These are phyloP conservation scores for Disparrhopalites patrizii DNA, from an alignment of 2,888 invertebrate species.

Conservation along the genomic window DNA sequence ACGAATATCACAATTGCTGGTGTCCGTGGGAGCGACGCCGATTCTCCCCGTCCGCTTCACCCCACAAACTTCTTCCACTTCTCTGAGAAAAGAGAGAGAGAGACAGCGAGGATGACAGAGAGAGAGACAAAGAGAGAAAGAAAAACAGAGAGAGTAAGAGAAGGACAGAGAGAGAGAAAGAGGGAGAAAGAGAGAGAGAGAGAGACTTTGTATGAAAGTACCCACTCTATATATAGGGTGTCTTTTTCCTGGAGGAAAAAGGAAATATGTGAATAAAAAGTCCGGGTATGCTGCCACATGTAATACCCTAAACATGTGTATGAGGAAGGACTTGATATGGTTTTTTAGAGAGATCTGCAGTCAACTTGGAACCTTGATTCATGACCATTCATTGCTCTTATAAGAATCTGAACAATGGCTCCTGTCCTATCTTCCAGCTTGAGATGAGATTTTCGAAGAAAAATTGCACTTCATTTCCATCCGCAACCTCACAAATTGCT, in stretches of 20 bases:
- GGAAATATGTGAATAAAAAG: neutral
- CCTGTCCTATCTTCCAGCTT: slow-evolving; percentile 21
- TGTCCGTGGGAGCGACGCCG: slow-evolving; percentile 4
- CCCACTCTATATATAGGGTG: neutral
- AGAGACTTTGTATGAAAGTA: too few relatives aligned
- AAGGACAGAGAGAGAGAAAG: neutral
- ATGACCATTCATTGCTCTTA: slow-evolving; percentile 31
- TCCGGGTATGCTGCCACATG: neutral
- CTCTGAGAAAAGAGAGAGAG: neutral
- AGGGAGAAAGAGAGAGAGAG: slow-evolving; percentile 2
- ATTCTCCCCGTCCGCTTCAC: neutral
- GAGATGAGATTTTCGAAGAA: slow-evolving; percentile 37
- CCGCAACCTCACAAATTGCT: slow-evolving; percentile 26
- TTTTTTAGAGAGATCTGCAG: slow-evolving; percentile 17
- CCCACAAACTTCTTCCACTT: too few relatives aligned
- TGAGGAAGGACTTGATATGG: slow-evolving; percentile 19
- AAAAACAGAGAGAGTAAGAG: too few relatives aligned
- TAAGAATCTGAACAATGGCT: slow-evolving; percentile 35
- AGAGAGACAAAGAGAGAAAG: too few relatives aligned
- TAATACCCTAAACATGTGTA: neutral
- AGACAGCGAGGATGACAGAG: neutral
- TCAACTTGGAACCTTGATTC: slow-evolving; percentile 29
- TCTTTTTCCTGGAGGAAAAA: neutral
- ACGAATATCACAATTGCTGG: slow-evolving; percentile 14
- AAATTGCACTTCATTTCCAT: slow-evolving; percentile 40